Conservation (phyloP, 2,113 vertebrate genomes). For the Pituophis catenifer region DNA sequence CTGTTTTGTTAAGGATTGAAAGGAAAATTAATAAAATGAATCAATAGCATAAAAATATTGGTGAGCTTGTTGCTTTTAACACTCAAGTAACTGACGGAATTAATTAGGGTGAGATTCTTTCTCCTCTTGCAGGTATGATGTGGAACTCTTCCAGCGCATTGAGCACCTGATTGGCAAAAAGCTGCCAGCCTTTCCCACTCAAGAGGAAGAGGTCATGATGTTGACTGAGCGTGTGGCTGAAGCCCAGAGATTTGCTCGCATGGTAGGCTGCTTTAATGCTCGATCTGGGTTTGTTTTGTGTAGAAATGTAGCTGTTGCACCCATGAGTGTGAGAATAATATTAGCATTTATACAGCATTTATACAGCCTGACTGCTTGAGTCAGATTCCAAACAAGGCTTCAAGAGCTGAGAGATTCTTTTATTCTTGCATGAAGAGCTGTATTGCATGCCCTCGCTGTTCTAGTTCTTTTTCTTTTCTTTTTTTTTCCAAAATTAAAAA, state of each 20-base stretch:
- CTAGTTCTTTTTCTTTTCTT: neutral
- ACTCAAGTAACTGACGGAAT: neutral
- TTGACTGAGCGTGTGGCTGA: constrained; percentile 91
- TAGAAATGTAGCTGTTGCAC: neutral
- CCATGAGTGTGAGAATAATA: neutral
- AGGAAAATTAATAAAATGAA: neutral
- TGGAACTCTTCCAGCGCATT: constrained; percentile 97
- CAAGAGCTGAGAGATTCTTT: neutral
- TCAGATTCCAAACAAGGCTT: neutral
- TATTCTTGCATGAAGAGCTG: neutral
- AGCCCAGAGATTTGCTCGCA: constrained; percentile 90
- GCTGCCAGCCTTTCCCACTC: constrained; percentile 90
- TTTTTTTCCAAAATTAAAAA: neutral
- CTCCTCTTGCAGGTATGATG: constrained; percentile 82
- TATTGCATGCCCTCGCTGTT: neutral
- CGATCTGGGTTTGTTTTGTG: neutral
- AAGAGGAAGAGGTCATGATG: constrained; percentile 98
- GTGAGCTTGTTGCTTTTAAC: neutral
- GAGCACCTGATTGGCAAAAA: constrained; percentile 96
- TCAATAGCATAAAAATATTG: neutral
- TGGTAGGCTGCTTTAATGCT: constrained; percentile 53
- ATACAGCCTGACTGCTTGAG: neutral
- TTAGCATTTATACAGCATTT: neutral
- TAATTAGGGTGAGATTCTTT: neutral
- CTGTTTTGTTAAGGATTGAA: neutral